These are phyloP conservation scores for Xiphophorus birchmanni DNA, from an alignment of 2,797 vertebrate genomes.

Conservation along the genomic window DNA sequence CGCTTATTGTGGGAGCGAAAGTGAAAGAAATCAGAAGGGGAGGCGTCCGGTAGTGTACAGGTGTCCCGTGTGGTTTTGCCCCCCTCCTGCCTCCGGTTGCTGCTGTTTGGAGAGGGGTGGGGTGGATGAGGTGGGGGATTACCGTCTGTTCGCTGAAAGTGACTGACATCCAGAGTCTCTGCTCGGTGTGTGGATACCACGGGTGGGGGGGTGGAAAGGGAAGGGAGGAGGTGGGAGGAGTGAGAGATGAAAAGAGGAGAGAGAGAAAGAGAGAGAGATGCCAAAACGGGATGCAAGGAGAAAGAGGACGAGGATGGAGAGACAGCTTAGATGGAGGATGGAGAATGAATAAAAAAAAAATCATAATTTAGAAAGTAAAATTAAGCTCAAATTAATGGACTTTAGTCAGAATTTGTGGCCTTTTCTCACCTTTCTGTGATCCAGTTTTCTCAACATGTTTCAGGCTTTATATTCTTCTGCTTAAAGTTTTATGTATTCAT, in stretches of 20 bases:
- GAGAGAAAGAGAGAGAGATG: conserved; percentile 31
- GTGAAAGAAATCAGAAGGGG: not conserved
- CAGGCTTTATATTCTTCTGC: not conserved
- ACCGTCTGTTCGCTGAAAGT: conserved; percentile 74
- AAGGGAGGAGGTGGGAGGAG: conserved; percentile 11
- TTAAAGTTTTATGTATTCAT: not conserved
- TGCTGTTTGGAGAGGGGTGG: conserved; percentile 57
- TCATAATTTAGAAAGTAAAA: not conserved
- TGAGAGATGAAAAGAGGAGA: conserved; percentile 41
- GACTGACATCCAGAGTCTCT: conserved; percentile 72
- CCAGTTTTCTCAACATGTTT: not conserved
- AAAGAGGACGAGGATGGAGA: conserved; percentile 12
- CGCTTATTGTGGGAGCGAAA: conserved; percentile 2
- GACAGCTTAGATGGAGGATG: not conserved
- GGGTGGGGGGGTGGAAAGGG: not conserved
- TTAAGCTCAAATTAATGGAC: not conserved
- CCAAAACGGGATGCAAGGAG: conserved; percentile 10
- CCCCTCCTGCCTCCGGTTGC: conserved; percentile 26
- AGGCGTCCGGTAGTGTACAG: conserved; percentile 34
- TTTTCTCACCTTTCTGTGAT: not conserved
- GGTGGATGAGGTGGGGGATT: conserved; percentile 65
- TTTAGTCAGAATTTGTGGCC: conserved; percentile 8
- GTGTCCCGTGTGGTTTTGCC: conserved; percentile 57
- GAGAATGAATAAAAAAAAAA: not conserved
- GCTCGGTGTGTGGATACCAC: conserved; percentile 65